A percentile compares a stretch with the other conserved stretches of the same genome.
Conservation (phyloP, 2,888 invertebrate genomes). For the Thera britannica region DNA sequence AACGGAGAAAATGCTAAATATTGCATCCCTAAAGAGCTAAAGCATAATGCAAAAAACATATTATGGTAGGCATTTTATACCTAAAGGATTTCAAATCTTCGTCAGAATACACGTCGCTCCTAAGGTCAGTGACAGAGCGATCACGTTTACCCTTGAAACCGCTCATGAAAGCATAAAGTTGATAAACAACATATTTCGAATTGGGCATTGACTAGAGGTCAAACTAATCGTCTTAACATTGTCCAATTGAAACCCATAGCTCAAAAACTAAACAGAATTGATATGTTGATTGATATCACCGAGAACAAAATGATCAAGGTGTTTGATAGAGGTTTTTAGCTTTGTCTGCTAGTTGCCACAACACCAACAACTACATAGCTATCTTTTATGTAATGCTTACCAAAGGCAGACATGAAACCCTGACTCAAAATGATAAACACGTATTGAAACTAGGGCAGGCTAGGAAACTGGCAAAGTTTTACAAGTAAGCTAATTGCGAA, state of each 20-base stretch:
- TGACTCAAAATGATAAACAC: not conserved
- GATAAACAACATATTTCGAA: constrained; percentile 7
- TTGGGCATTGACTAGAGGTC: constrained; percentile 19
- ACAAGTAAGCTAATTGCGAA: constrained; percentile 14
- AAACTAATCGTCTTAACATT: constrained; percentile 14
- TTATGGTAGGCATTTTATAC: not conserved
- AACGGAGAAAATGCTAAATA: too few relatives aligned
- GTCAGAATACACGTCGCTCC: not conserved
- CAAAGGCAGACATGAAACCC: too few relatives aligned
- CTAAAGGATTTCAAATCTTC: not conserved
- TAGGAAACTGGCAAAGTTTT: not conserved
- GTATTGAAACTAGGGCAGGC: constrained; percentile 3
- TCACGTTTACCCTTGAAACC: constrained; percentile 12
- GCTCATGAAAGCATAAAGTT: not conserved
- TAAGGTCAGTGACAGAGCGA: constrained; percentile 11
- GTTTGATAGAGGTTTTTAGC: not conserved
- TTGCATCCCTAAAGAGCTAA: too few relatives aligned
- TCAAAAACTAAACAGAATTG: too few relatives aligned
- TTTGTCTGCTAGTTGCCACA: too few relatives aligned
- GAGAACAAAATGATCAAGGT: too few relatives aligned
- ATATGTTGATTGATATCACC: too few relatives aligned
- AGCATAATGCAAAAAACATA: too few relatives aligned
- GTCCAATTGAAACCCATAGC: not conserved
- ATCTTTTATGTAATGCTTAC: too few relatives aligned
- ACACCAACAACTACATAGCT: too few relatives aligned